Evolutionary conservation across 2,113 vertebrate genomes (phyloP).

Genomic region (human): GRCh38 chr13:68087501-68088000

Average conservation of each 20-base stretch:
- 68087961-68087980: neutral
- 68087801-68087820: neutral
- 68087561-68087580: neutral
- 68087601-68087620: neutral
- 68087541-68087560: neutral
- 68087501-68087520: neutral
- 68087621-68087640: neutral
- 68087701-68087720: neutral
- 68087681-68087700: neutral
- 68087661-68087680: neutral
- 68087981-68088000: neutral
- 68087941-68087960: neutral
- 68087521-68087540: neutral
- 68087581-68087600: neutral
- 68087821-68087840: neutral
- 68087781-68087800: neutral
- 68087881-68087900: neutral
- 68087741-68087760: neutral
- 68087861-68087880: neutral
- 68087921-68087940: neutral
- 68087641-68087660: neutral
- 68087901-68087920: neutral
- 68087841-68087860: neutral
- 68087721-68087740: neutral
- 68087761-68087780: neutral